Evolutionary conservation across 2,797 vertebrate species (phyloP).

Genomic region (Urosaurus nigricauda): DNA sequence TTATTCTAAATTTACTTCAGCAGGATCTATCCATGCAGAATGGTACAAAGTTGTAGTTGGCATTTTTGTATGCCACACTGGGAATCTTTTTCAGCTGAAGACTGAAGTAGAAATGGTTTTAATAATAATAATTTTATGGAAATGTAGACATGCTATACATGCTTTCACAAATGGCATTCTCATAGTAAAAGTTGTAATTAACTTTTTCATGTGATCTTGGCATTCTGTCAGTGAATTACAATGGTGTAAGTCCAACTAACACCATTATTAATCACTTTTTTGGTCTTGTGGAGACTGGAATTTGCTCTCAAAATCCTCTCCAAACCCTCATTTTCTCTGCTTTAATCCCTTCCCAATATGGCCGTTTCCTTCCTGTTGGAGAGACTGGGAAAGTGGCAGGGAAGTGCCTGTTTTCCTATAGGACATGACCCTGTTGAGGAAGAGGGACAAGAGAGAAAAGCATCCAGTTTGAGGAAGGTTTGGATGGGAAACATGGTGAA

Average conservation of each 20-base stretch:
- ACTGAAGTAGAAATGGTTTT: not conserved
- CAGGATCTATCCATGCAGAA: not conserved
- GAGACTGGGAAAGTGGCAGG: not conserved
- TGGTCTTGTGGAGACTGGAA: too few relatives aligned
- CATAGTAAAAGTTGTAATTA: not conserved
- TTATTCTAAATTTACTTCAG: not conserved
- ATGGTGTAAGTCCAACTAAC: too few relatives aligned
- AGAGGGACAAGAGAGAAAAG: too few relatives aligned
- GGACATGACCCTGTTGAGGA: too few relatives aligned
- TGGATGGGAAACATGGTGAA: too few relatives aligned
- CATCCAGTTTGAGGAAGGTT: too few relatives aligned
- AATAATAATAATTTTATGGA: not conserved
- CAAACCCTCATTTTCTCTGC: too few relatives aligned
- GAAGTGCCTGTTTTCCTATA: too few relatives aligned
- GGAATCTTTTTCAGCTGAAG: not conserved
- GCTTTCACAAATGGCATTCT: slow-evolving; percentile 46
- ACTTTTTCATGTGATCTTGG: not conserved
- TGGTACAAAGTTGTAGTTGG: not conserved
- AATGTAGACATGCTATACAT: not conserved
- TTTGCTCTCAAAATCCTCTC: too few relatives aligned
- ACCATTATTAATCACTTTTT: too few relatives aligned
- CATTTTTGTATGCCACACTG: not conserved
- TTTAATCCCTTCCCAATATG: too few relatives aligned
- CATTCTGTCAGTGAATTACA: too few relatives aligned
- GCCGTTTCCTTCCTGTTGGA: not conserved